These are phyloP conservation scores for Saccostrea cuccullata DNA, from an alignment of 1,140 invertebrate genomes.

Conservation along the genomic window DNA sequence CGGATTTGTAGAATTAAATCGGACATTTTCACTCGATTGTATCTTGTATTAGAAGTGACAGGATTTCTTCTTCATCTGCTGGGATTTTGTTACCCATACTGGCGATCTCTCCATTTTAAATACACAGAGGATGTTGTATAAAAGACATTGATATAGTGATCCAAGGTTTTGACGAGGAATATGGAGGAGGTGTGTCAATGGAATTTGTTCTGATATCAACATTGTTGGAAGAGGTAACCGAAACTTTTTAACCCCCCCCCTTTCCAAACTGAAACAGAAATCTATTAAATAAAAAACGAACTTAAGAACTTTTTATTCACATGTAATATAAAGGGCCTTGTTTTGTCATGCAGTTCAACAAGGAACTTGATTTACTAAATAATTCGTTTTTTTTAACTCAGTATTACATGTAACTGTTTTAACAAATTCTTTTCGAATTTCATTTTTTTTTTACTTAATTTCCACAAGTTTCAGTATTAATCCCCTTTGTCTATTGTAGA, in stretches of 20 bases:
- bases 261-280: no score
- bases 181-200: constrained; percentile 54
- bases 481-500: constrained; percentile 21
- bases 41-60: constrained; percentile 43
- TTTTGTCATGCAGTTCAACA: no score
- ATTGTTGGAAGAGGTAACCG: constrained; percentile 50
- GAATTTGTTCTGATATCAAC: constrained; percentile 53
- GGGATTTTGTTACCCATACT: constrained; percentile 51
- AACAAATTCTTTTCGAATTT: no score
- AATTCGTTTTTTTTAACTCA: no score
- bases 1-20: background rate
- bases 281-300: no score
- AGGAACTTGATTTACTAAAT: no score
- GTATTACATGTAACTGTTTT: no score
- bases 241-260: background rate
- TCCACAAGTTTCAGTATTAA: no score
- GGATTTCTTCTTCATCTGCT: constrained; percentile 47
- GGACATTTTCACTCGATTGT: background rate
- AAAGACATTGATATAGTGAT: constrained; percentile 46
- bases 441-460: no score
- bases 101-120: constrained; percentile 54
- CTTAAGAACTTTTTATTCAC: no score
- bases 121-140: constrained; percentile 26
- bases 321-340: no score
- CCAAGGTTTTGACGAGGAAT: constrained; percentile 55